Evolutionary conservation across 2,113 vertebrate species (phyloP), one percentile per base, ranked within the genome.

Genomic region (Erinaceus europaeus): DNA sequence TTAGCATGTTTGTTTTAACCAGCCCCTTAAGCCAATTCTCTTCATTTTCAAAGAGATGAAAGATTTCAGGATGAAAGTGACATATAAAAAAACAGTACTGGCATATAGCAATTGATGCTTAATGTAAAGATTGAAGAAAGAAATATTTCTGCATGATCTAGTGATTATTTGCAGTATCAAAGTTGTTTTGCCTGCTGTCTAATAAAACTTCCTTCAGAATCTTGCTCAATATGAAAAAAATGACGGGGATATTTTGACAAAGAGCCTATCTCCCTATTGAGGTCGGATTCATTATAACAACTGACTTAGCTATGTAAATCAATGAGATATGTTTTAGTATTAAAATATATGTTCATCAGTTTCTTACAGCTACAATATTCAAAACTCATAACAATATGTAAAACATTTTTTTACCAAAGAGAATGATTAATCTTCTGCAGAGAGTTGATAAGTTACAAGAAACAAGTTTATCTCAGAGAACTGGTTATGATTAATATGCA

Each of bases 381-480:
- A 91, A 94, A 95, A 91, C 74, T 89, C 90, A 86, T 72, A 97
- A 96, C 74, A 96, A 95, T 94, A 94, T 91, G 93, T 89, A 92
- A 96, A 97, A 95, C 77, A 94, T 91, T 96, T 84, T 92, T 95
- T 95, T 90, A 97, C 93, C 92, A 94, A 96, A 96, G 83, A 89
- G 76, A 95, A 90, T 92, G 92, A 90, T 88, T 96, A 92, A 98
- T 97, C 95, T 97, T 96, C 92, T 91, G 92, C 92, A 94, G 52
- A 88, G 95, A 94, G 96, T 96, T 97, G 94, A 96, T 96, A 97
- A 97, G 94, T 92, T 95, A 95, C 92, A 96, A 93, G 89, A 96
- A 94, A 95, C 69, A 96, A 90, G 93, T 96, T 97, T 97, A 97
- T 97, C 96, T 98, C 94, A 91, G 78, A 95, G 94, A 88, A 97